phyloP scores from a whole-genome alignment of 2,888 invertebrate genomes.

The Stratiomys singularior region DNA sequence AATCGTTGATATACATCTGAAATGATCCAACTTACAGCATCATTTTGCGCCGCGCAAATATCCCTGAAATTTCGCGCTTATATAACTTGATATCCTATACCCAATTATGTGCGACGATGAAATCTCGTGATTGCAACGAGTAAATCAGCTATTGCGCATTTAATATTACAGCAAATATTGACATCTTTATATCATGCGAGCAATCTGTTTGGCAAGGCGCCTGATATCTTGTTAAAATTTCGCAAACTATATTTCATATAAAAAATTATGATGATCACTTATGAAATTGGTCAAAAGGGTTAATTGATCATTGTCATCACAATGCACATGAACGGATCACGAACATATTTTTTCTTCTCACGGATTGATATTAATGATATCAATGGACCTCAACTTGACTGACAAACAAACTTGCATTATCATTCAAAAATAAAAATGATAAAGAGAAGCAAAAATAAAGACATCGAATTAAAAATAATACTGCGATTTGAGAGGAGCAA shows the following conservation, averaged over 20 bases:
- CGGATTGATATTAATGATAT: conserved; percentile 16
- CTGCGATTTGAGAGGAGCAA: background rate
- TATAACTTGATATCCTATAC: background rate
- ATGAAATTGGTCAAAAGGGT: conserved; percentile 9
- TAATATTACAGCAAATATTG: background rate
- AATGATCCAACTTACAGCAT: too few relatives aligned
- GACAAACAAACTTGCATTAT: background rate
- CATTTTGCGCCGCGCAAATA: background rate
- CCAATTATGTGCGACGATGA: background rate
- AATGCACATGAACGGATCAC: background rate
- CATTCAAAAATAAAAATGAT: too few relatives aligned
- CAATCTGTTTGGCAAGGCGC: background rate
- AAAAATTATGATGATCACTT: background rate
- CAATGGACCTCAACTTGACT: background rate
- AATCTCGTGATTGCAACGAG: conserved; percentile 10
- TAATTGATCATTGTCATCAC: conserved; percentile 1
- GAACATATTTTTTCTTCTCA: background rate
- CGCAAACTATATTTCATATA: background rate
- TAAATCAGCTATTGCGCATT: background rate
- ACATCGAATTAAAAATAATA: too few relatives aligned
- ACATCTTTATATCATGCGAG: background rate
- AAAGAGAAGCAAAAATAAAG: too few relatives aligned
- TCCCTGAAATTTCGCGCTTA: background rate
- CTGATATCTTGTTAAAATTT: background rate
- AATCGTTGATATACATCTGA: too few relatives aligned